Percentiles rank a stretch among this genome's conserved stretches.
phyloP scores from a whole-genome alignment of 2,888 invertebrate species.

The Acrobasis consociella region DNA sequence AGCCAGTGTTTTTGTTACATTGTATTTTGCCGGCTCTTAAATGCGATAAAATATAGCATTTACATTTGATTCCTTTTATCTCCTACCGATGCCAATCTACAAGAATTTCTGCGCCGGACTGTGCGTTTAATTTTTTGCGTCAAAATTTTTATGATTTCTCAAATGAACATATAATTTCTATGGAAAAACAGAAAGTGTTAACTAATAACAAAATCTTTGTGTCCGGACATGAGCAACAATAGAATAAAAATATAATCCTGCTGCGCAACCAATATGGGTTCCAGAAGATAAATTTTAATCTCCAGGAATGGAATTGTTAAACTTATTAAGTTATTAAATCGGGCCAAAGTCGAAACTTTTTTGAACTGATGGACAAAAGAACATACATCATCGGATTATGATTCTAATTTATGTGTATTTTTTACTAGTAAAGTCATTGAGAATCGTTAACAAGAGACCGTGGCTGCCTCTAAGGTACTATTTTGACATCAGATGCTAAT shows the following conservation, averaged over 20 bases:
- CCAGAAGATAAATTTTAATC: constrained; percentile 49
- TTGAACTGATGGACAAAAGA: constrained; percentile 56
- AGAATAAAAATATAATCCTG: constrained; percentile 35
- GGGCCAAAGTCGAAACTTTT: constrained; percentile 55
- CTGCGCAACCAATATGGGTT: constrained; percentile 37
- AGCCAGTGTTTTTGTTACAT: constrained; percentile 41
- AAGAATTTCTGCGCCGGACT: neutral
- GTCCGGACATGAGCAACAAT: constrained; percentile 20
- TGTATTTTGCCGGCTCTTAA: constrained; percentile 37
- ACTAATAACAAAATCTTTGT: constrained; percentile 21
- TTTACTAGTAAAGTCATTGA: constrained; percentile 63
- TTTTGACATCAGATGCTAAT: constrained; percentile 78
- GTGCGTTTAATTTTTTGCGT: neutral
- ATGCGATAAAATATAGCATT: constrained; percentile 27
- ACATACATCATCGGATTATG: constrained; percentile 75
- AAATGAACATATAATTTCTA: neutral
- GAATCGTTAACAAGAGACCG: constrained; percentile 65
- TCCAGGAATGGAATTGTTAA: constrained; percentile 59
- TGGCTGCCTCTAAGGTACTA: constrained; percentile 58
- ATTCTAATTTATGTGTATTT: constrained; percentile 72
- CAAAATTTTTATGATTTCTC: neutral
- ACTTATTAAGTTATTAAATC: constrained; percentile 71
- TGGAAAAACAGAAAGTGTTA: constrained; percentile 4
- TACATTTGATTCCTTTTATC: constrained; percentile 1
- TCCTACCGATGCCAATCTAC: constrained; percentile 3